A percentile compares a stretch with the other conserved stretches of the same genome.
phyloP scores from a whole-genome alignment of 2,888 invertebrate species.

The Nymphalis c-album region DNA sequence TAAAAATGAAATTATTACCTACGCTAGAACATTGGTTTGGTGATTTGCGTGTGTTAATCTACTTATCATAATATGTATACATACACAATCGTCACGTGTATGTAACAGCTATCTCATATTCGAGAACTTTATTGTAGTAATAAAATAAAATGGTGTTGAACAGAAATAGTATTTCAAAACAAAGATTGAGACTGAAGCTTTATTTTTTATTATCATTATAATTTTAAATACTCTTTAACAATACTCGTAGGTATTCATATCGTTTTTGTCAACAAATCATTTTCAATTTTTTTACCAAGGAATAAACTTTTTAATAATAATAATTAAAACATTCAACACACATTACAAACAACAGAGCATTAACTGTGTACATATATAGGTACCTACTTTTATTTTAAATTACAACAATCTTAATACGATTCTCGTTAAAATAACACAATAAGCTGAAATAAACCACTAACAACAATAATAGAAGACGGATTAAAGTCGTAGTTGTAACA shows the following conservation, averaged over 20 bases:
- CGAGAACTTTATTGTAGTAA: not conserved
- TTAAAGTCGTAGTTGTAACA: slow-evolving; percentile 13
- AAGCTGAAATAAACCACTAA: not conserved
- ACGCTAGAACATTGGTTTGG: not conserved
- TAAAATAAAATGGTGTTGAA: not conserved
- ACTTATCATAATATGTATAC: not conserved
- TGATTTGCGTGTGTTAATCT: slow-evolving; percentile 3
- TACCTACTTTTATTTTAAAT: not conserved
- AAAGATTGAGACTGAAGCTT: not conserved
- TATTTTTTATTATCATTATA: too few species aligned
- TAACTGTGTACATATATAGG: not conserved
- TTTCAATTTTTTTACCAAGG: too few species aligned
- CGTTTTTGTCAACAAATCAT: too few species aligned
- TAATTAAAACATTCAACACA: too few species aligned
- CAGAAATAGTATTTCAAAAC: not conserved
- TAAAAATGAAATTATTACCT: too few species aligned
- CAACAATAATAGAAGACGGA: not conserved
- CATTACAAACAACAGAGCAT: too few species aligned
- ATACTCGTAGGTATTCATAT: too few species aligned
- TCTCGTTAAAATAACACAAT: not conserved
- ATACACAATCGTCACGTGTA: not conserved
- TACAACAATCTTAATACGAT: not conserved
- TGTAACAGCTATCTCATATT: not conserved
- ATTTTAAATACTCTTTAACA: too few species aligned
- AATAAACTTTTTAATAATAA: too few species aligned